Evolutionary conservation across 35 echinoderm and acorn worm genomes (phyloP).

Genomic region (Nesometra sesokonis): DNA sequence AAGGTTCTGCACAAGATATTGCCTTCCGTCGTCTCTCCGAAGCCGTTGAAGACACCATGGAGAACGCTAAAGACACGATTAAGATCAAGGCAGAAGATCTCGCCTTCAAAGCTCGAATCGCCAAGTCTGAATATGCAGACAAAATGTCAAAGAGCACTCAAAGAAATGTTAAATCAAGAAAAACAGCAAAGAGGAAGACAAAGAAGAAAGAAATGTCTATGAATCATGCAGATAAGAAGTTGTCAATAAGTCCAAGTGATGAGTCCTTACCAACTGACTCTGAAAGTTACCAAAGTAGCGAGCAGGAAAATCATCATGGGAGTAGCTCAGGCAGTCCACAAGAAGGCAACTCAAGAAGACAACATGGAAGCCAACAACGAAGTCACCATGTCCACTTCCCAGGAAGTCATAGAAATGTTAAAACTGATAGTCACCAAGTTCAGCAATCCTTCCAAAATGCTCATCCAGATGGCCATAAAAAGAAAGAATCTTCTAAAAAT

Average conservation of each 20-base stretch:
- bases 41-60: neutral
- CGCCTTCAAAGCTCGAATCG: neutral
- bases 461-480: neutral
- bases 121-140: neutral
- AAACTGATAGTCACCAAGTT: neutral
- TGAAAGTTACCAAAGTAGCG: neutral
- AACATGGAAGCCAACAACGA: neutral
- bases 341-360: neutral
- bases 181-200: neutral
- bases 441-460: neutral
- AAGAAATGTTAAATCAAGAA: neutral
- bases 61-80: neutral
- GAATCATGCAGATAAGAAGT: neutral
- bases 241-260: neutral
- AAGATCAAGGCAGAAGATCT: neutral
- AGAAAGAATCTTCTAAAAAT: neutral
- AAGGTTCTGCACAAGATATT: neutral
- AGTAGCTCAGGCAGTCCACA: too few species aligned
- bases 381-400: neutral
- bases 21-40: neutral
- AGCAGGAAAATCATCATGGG: too few species aligned
- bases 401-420: neutral
- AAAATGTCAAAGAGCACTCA: neutral
- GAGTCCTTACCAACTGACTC: neutral
- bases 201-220: neutral